These are phyloP conservation scores for Polyommatus iphigenia DNA, from an alignment of 2,888 invertebrate species.

Conservation along the genomic window DNA sequence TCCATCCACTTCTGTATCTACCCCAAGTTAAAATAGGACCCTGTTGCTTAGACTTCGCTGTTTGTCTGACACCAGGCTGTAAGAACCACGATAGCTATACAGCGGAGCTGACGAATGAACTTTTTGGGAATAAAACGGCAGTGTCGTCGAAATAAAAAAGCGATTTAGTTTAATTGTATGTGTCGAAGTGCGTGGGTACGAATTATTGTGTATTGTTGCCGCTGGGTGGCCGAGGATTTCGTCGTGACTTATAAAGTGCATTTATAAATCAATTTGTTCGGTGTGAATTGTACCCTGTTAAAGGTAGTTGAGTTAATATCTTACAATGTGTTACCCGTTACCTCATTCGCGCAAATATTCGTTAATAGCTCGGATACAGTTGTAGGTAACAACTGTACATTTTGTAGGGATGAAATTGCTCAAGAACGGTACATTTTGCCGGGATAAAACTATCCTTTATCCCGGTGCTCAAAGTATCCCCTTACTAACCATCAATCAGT, in stretches of 20 bases:
- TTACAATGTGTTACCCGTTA: neutral
- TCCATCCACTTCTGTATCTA: too few relatives aligned
- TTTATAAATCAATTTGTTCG: constrained; percentile 21
- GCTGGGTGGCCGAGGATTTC: constrained; percentile 8
- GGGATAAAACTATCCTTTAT: too few relatives aligned
- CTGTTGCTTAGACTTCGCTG: too few relatives aligned
- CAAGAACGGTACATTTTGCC: too few relatives aligned
- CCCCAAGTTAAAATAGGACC: too few relatives aligned
- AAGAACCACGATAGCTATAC: too few relatives aligned
- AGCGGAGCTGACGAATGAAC: neutral
- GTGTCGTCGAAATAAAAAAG: constrained; percentile 11
- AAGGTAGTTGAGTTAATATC: constrained; percentile 1
- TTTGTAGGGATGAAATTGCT: too few relatives aligned
- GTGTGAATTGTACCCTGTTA: neutral
- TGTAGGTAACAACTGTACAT: too few relatives aligned
- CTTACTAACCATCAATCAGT: too few relatives aligned
- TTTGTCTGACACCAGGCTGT: too few relatives aligned
- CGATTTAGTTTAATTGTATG: constrained; percentile 2
- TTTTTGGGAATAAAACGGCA: neutral
- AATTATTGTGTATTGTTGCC: constrained; percentile 12
- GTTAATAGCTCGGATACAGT: too few relatives aligned
- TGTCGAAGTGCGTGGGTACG: constrained; percentile 10
- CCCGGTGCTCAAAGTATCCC: too few relatives aligned
- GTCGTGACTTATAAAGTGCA: constrained; percentile 16
- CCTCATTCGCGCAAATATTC: neutral